phyloP scores from a whole-genome alignment of 2,113 vertebrate species.

The Dunckerocampus dactyliophorus region DNA sequence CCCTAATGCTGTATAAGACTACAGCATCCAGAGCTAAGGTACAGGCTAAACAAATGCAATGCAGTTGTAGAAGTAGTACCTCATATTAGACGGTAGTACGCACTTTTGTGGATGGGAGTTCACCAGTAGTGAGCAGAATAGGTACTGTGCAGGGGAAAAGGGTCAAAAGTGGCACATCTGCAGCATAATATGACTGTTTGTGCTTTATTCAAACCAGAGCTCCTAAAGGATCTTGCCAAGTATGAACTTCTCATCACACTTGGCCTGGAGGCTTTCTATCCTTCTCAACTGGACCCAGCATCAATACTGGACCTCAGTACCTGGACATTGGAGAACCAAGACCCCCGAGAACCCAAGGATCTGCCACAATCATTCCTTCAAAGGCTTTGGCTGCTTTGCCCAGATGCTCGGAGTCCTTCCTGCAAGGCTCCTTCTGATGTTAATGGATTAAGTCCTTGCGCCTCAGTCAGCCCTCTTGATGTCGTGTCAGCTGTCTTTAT shows the following conservation, averaged over 20 bases:
- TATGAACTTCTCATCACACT: constrained; percentile 47
- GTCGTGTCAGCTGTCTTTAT: constrained; percentile 72
- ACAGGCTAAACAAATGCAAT: too few relatives aligned
- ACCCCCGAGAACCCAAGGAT: constrained; percentile 42
- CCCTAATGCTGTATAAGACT: too few relatives aligned
- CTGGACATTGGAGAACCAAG: constrained; percentile 42
- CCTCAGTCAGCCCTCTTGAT: constrained; percentile 70
- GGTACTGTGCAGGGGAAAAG: not conserved
- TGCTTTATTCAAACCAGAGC: constrained; percentile 41
- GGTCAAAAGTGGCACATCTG: not conserved
- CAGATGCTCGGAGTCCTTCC: constrained; percentile 52
- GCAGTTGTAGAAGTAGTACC: not conserved
- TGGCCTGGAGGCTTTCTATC: constrained; percentile 45
- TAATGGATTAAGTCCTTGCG: constrained; percentile 17
- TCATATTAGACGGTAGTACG: not conserved
- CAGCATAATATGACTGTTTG: not conserved
- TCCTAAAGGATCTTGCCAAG: constrained; percentile 43
- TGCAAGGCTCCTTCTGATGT: constrained; percentile 21
- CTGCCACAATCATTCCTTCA: constrained; percentile 62
- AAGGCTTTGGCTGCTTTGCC: constrained; percentile 60
- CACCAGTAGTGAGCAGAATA: not conserved
- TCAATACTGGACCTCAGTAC: constrained; percentile 57
- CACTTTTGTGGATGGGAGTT: not conserved
- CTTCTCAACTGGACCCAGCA: constrained; percentile 47
- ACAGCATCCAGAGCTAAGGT: too few relatives aligned